These are phyloP conservation scores for Aphelenchoides bicaudatus DNA, from an alignment of 2,888 invertebrate species.

Conservation along the genomic window DNA sequence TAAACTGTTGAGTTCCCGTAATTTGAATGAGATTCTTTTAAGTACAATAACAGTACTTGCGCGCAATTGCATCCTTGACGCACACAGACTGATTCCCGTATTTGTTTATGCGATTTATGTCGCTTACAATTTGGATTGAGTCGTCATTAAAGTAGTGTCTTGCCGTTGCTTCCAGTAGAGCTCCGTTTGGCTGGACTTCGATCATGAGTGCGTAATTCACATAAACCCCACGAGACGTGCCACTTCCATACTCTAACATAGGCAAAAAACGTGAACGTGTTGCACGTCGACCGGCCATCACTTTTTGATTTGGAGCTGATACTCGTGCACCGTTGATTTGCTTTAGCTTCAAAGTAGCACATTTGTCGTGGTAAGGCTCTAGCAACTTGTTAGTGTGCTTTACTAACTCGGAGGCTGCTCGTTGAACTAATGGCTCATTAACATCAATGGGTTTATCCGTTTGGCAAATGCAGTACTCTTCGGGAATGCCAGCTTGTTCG, in stretches of 20 bases:
- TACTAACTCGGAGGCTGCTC: conserved; percentile 32
- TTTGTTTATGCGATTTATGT: conserved; percentile 53
- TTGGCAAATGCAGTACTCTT: conserved; percentile 56
- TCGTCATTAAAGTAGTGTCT: conserved; percentile 24
- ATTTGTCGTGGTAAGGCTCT: conserved; percentile 28
- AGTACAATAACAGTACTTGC: conserved; percentile 48
- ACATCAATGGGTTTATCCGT: conserved; percentile 34
- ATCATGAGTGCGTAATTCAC: conserved; percentile 33
- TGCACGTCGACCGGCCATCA: conserved; percentile 14
- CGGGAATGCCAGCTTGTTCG: conserved; percentile 46
- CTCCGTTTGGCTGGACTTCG: conserved; percentile 40
- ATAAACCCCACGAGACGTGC: conserved; percentile 22
- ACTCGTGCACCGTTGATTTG: conserved; percentile 32
- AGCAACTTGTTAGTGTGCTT: conserved; percentile 41
- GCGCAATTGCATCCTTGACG: conserved; percentile 35
- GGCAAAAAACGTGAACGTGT: conserved; percentile 8
- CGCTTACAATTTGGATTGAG: conserved; percentile 41
- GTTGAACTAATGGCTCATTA: conserved; percentile 30
- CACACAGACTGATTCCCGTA: conserved; percentile 57
- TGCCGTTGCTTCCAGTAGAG: conserved; percentile 45
- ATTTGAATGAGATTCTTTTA: no score
- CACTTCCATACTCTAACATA: conserved; percentile 1
- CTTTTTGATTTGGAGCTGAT: conserved; percentile 29
- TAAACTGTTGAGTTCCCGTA: no score
- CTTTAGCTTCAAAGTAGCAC: conserved; percentile 37